Percentiles rank a stretch among this genome's conserved stretches.
phyloP scores from a whole-genome alignment of 2,113 vertebrate genomes.

The Dipodomys merriami region DNA sequence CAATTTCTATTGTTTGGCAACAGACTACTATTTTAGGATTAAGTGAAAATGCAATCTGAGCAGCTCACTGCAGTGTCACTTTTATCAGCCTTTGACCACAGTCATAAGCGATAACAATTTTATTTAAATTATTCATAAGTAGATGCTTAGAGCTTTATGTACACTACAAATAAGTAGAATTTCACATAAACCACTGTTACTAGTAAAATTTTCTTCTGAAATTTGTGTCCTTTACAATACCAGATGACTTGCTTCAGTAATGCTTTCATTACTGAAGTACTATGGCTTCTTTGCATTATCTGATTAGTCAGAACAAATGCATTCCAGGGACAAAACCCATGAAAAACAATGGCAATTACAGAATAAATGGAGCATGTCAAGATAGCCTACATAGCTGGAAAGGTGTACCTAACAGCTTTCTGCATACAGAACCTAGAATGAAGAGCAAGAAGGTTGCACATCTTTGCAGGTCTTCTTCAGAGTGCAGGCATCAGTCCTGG shows the following conservation, averaged over 20 bases:
- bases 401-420: neutral
- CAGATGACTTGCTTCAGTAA: conserved; percentile 52
- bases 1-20: conserved; percentile 67
- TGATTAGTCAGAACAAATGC: conserved; percentile 73
- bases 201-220: conserved; percentile 63
- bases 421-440: neutral
- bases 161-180: conserved; percentile 71
- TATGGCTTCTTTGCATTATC: conserved; percentile 65
- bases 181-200: conserved; percentile 65
- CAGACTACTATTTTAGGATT: conserved; percentile 60
- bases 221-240: conserved; percentile 65
- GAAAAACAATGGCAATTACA: neutral
- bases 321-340: conserved; percentile 60
- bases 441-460: conserved; percentile 8
- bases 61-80: conserved; percentile 12
- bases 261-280: conserved; percentile 57
- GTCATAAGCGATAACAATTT: conserved; percentile 18
- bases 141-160: conserved; percentile 58
- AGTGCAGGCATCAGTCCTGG: conserved; percentile 48
- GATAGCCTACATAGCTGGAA: neutral
- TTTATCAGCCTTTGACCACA: conserved; percentile 13
- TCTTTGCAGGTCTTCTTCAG: conserved; percentile 46
- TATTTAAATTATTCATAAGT: conserved; percentile 35
- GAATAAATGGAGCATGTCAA: conserved; percentile 36
- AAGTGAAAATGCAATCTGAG: conserved; percentile 17